These are phyloP conservation scores for Sciurus niger DNA, from an alignment of 2,113 vertebrate genomes.

Conservation along the genomic window DNA sequence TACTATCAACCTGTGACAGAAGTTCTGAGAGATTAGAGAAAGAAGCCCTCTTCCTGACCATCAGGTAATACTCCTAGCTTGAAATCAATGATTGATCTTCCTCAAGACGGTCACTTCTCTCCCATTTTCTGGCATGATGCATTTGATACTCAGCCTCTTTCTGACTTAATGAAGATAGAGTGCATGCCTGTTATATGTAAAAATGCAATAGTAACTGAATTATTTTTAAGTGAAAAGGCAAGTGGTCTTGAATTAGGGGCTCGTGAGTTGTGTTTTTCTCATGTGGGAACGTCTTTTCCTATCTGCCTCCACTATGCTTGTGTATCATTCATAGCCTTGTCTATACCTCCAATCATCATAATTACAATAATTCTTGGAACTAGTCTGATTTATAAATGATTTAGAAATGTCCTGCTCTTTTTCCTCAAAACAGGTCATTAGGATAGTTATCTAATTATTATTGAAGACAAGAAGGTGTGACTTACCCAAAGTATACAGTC, in stretches of 20 bases:
- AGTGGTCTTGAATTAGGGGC: background rate
- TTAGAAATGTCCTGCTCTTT: background rate
- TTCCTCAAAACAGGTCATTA: background rate
- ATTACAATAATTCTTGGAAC: background rate
- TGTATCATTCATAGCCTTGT: background rate
- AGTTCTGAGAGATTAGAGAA: background rate
- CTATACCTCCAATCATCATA: background rate
- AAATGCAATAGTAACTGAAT: background rate
- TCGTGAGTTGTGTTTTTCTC: background rate
- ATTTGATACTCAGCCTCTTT: background rate
- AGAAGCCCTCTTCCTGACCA: background rate
- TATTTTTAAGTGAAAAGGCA: constrained; percentile 13
- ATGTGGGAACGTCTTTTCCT: background rate
- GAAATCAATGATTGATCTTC: background rate
- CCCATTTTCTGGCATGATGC: background rate
- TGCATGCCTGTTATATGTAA: background rate
- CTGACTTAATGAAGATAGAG: background rate
- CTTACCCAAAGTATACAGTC: background rate
- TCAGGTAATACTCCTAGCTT: background rate
- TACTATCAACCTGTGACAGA: background rate
- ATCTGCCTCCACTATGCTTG: background rate
- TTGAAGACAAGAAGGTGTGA: background rate
- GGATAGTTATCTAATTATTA: background rate
- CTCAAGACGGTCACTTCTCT: constrained; percentile 7
- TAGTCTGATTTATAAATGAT: background rate